Evolutionary conservation across 2,113 vertebrate genomes (phyloP), one percentile per base, ranked within the genome.

Genomic region (Puma concolor): DNA sequence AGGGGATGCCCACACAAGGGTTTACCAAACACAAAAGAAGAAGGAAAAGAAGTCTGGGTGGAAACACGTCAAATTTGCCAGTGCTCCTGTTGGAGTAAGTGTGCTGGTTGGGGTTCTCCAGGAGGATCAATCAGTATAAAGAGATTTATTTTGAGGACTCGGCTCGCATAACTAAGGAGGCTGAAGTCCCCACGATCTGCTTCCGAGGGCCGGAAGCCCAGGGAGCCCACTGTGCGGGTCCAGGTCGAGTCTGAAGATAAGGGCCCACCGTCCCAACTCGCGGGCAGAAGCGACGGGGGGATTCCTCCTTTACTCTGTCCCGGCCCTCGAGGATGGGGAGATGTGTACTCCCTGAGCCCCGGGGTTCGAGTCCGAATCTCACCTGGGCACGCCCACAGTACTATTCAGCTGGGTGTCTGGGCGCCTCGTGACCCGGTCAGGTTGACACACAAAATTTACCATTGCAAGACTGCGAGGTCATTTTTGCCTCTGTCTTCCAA

Each of bases 101-200:
- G 44, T 17, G 4, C 19, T 33, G 1, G 29, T 19, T 5, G 44
- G 29, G 44, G 44, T 19, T 79, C 44, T 21, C 16, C 44, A 44
- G 44, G 16, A 11, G 44, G 44, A 5, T 33, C 29, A 2, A 11
- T 7, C 44, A 6, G 16, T 1, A 13, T 52, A 3, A 54, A n/a
- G 10, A 23, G 31, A 33, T 29, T 8, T 29, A 29, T 52, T 1
- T 11, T 11, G 76, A 52, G 31, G 48, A n/a, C 4, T 5, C 1
- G 1, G 31, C 17, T 23, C 8, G 0, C 15, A 1, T 9, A 1
- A 1, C 29, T 1, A 4, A 19, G 17, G 31, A n/a, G 48, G 50
- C 48, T 1, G 31, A 52, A 1, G 29, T 3, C 19, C 48, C 2
- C 48, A 6, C 0, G 16, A 5, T n/a, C 77, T 13, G 48, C 41